These are phyloP conservation scores for Gracilinanus agilis DNA, from an alignment of 2,113 vertebrate genomes.

Conservation along the genomic window DNA sequence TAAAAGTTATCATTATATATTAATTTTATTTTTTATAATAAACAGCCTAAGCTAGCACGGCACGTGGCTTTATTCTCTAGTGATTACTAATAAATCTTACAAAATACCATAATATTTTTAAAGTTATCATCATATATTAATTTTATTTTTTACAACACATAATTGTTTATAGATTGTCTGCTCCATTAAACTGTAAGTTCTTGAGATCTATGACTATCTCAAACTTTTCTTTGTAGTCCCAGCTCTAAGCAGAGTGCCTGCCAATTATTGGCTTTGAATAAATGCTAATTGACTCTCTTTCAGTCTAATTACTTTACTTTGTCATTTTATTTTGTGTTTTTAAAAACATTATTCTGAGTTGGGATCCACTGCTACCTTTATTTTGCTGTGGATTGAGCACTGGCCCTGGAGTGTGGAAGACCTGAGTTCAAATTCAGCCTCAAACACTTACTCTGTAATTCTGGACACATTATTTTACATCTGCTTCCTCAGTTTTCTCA, in stretches of 20 bases:
- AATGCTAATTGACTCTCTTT: neutral
- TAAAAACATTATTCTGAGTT: neutral
- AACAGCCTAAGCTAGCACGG: no score
- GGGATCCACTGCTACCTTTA: rapidly evolving
- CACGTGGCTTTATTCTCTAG: no score
- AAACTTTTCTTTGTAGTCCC: neutral
- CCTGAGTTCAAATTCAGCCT: neutral
- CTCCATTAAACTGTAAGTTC: neutral
- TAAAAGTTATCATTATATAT: no score
- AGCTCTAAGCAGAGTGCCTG: neutral
- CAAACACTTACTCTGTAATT: neutral
- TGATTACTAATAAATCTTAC: no score
- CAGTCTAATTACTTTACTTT: neutral
- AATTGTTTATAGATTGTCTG: neutral
- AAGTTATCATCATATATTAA: no score
- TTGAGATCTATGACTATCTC: neutral
- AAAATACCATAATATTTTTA: no score
- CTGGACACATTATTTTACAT: neutral
- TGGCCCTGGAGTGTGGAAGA: neutral
- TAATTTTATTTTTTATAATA: no score
- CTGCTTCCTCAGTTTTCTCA: neutral
- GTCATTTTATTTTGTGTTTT: neutral
- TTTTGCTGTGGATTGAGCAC: neutral
- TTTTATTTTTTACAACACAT: no score
- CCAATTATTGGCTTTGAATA: neutral